Base-by-base conservation (phyloP, 2,888 invertebrate species). In the Entomobrya multifasciata region DNA sequence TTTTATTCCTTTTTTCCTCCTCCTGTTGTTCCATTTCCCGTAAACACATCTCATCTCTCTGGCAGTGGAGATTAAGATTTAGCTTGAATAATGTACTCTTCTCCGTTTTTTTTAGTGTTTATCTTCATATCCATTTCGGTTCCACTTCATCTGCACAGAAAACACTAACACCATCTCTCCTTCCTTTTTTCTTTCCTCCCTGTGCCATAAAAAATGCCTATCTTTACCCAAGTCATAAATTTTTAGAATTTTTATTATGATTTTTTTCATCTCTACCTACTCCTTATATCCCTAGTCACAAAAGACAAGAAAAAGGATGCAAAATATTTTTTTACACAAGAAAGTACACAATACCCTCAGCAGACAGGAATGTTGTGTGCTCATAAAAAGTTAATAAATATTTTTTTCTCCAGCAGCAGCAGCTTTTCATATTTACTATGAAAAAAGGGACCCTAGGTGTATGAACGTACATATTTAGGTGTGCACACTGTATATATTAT, bases 161-260 rank as follows among this genome's bases (percentile, higher is more conserved):
- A 36, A 36, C 8, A 36, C 60, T 30, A 36, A 8, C 36, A 36
- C 36, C 8, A 36, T 36, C 4, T 36, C 36, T 36, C 49, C 13
- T n/a, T 60, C 30, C 27, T 36, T 36, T 36, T 36, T 36, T 36
- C 36, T 36, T 36, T 15, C 27, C 30, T 3, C 41, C 60, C 41
- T 17, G 11, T 41, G 30, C 36, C 55, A 57, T 57, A 78, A 78
- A 78, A 72, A 62, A 36, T 36, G 36, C 36, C 36, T 36, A 76
- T 78, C 78, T 78, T 36, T 78, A 44, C 60, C 41, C 60, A 78
- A 78, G 78, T 62, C 78, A 62, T 78, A 78, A 78, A 78, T 78
- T 78, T 77, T 78, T 57, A 36, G 78, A 62, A 78, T 44, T 78
- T 78, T 78, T 78, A 62, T 78, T 57, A 78, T 78, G 17, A 60